These are phyloP conservation scores for Chaetodon trifasciatus DNA, from an alignment of 2,797 vertebrate species.

Conservation along the genomic window DNA sequence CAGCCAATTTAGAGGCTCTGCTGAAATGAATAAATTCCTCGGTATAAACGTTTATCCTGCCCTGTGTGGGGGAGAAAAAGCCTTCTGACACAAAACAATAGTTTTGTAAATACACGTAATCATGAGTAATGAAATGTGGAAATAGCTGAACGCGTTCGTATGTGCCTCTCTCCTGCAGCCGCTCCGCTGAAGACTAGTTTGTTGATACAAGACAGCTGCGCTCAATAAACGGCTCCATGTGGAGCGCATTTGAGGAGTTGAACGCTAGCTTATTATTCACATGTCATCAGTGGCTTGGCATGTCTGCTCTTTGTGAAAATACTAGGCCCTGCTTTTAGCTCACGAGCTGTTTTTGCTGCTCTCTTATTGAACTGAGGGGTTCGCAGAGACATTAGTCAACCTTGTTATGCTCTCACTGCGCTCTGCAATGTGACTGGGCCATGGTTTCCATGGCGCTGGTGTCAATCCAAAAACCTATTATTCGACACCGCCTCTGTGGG, in stretches of 20 bases:
- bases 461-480: conserved; percentile 62
- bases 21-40: conserved; percentile 24
- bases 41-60: conserved; percentile 16
- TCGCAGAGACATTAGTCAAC: conserved; percentile 51
- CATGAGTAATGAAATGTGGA: conserved; percentile 61
- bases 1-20: background rate
- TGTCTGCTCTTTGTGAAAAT: conserved; percentile 66
- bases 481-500: conserved; percentile 52
- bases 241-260: conserved; percentile 65
- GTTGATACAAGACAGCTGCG: conserved; percentile 80
- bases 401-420: conserved; percentile 57
- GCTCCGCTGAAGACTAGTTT: conserved; percentile 66
- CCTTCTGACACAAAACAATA: conserved; percentile 34
- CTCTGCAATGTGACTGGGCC: conserved; percentile 49
- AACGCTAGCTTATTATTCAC: conserved; percentile 76
- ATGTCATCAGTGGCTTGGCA: conserved; percentile 82
- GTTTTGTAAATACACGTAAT: conserved; percentile 45
- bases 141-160: conserved; percentile 54
- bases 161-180: conserved; percentile 53
- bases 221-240: conserved; percentile 79
- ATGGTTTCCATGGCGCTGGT: conserved; percentile 69
- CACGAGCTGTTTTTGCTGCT: conserved; percentile 37
- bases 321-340: conserved; percentile 60
- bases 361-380: conserved; percentile 43
- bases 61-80: conserved; percentile 23